A percentile compares a stretch with the other conserved stretches of the same genome.
Conservation (phyloP, 2,888 invertebrate species). For the Harmothoe impar region DNA sequence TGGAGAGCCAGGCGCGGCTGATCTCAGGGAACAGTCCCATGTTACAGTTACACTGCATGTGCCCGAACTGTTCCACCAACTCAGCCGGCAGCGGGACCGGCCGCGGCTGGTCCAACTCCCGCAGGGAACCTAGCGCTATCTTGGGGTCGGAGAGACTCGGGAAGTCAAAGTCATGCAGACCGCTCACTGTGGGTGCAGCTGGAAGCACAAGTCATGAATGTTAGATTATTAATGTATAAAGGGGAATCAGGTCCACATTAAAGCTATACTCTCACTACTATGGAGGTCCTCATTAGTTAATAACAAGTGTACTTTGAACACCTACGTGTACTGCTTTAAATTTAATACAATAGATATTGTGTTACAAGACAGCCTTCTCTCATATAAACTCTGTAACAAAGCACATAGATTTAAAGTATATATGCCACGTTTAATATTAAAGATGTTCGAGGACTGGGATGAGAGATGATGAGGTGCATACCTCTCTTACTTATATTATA, state of each 20-base stretch:
- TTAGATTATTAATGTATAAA: background rate
- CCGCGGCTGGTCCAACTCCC: slow-evolving; percentile 89
- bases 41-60: slow-evolving; percentile 96
- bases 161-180: slow-evolving; percentile 95
- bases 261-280: background rate
- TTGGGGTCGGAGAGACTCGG: slow-evolving; percentile 89
- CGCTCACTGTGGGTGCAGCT: slow-evolving; percentile 92
- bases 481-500: no score
- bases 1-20: slow-evolving; percentile 97
- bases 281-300: background rate
- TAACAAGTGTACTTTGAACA: no score
- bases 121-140: slow-evolving; percentile 88
- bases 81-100: slow-evolving; percentile 93
- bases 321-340: no score
- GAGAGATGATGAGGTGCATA: no score
- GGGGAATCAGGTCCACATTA: no score
- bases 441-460: no score
- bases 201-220: slow-evolving; percentile 59
- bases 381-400: no score
- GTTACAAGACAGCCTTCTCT: no score
- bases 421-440: no score
- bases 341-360: no score
- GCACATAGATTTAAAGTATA: no score
- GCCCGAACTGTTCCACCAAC: slow-evolving; percentile 96
- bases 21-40: slow-evolving; percentile 99